These are phyloP conservation scores for Mamestra brassicae DNA, from an alignment of 2,888 invertebrate species.

Conservation along the genomic window DNA sequence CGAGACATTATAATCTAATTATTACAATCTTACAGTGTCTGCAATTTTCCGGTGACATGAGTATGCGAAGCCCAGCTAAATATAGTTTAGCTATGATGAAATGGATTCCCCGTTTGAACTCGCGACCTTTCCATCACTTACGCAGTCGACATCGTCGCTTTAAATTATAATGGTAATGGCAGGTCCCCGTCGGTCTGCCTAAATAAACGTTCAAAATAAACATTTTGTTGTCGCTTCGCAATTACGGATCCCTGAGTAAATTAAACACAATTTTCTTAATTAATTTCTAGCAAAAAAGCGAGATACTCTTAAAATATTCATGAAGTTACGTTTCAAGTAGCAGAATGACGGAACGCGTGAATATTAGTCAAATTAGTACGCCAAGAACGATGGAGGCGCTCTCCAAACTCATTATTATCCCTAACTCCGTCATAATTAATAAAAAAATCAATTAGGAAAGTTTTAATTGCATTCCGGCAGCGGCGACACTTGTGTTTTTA, in stretches of 20 bases:
- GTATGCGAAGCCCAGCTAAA: background rate
- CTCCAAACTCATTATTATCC: conserved; percentile 60
- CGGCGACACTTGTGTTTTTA: conserved; percentile 32
- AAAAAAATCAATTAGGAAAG: conserved; percentile 72
- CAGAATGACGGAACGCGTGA: conserved; percentile 59
- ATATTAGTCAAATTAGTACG: conserved; percentile 69
- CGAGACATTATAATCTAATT: too few relatives aligned
- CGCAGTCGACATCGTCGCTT: conserved; percentile 12
- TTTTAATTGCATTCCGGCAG: conserved; percentile 69
- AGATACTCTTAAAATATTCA: conserved; percentile 65
- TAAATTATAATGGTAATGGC: conserved; percentile 45
- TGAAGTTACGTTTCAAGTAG: conserved; percentile 66
- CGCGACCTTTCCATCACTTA: conserved; percentile 25
- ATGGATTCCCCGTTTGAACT: conserved; percentile 14
- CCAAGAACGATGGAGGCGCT: conserved; percentile 53
- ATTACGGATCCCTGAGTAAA: conserved; percentile 45
- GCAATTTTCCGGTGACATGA: too few relatives aligned
- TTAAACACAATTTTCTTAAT: conserved; percentile 53
- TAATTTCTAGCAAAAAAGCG: conserved; percentile 55
- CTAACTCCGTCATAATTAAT: conserved; percentile 64
- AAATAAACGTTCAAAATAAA: conserved; percentile 41
- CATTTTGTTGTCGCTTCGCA: conserved; percentile 43
- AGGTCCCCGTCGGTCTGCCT: conserved; percentile 16
- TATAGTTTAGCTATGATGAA: conserved; percentile 7
- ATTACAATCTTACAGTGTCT: too few relatives aligned